phyloP scores from a whole-genome alignment of 2,113 vertebrate genomes.

The Indicator maculatus region DNA sequence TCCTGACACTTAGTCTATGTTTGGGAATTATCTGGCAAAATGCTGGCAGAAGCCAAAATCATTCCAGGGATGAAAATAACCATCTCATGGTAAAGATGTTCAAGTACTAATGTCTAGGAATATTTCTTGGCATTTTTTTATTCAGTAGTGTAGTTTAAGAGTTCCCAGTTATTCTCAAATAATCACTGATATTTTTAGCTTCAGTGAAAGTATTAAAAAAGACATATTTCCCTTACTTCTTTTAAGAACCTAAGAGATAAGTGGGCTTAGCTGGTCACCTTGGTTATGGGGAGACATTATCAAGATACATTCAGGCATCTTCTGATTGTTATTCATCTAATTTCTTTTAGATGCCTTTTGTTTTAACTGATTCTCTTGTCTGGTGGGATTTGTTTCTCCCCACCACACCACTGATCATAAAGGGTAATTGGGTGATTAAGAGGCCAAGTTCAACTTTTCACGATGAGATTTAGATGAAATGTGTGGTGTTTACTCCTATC shows the following conservation, averaged over 20 bases:
- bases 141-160: not conserved
- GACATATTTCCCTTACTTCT: not conserved
- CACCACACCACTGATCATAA: not conserved
- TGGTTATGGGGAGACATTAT: not conserved
- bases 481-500: not conserved
- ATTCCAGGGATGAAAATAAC: not conserved
- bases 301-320: not conserved
- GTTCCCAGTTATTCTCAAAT: not conserved
- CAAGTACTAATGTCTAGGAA: not conserved
- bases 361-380: not conserved
- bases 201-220: not conserved
- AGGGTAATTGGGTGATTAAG: not conserved
- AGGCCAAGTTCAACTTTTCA: not conserved
- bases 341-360: not conserved
- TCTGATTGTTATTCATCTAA: not conserved
- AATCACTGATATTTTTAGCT: not conserved
- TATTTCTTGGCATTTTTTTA: not conserved
- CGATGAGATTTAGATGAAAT: not conserved
- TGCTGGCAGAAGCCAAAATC: not conserved
- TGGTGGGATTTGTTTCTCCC: not conserved
- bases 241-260: not conserved
- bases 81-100: rapidly evolving
- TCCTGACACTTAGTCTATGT: not conserved
- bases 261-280: not conserved
- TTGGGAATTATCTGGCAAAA: not conserved